Base-by-base conservation (phyloP, 2,888 invertebrate genomes). In the Polia nebulosa region DNA sequence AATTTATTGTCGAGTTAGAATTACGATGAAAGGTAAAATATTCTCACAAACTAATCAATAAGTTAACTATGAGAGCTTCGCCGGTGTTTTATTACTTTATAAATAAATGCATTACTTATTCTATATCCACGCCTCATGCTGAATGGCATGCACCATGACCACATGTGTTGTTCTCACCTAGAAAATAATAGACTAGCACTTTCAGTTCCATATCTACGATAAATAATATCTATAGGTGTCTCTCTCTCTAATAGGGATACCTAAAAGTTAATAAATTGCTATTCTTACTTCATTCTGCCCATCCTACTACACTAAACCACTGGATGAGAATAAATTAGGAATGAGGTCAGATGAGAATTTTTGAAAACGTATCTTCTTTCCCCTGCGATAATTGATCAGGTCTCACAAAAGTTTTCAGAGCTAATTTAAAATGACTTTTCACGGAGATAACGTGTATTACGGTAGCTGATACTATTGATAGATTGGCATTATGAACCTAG, bases 401-500 rank as follows among this genome's bases (percentile, higher is more conserved):
- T 32, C 20, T 6, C 29, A 47, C 9, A n/a, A n/a, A 70, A 47
- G 29, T 20, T 47, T 36, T 39, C 13, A 17, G 32, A 25, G 11
- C 20, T 60, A 41, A 41, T 60, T 49, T 25, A 32, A 41, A 47
- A 20, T 13, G 11, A 49, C 20, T 72, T 49, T 39, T 60, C 32
- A 20, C 32, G 17, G 15, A 27, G 22, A 41, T 15, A 49, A 29
- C 15, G 44, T 29, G 73, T 63, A 25, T 52, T 11, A 17, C 9
- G 15, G 7, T 36, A 17, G 25, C 36, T 44, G 17, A n/a, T n/a
- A 29, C 25, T 32, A 22, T 52, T 66, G 69, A 74, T 39, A 74
- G 75, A 53, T 41, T 29, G 20, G 20, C 49, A 75, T 32, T 56
- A 75, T 68, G 68, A 22, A 36, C 25, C 29, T 32, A 53, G 52